phyloP scores from a whole-genome alignment of 2,113 vertebrate species.

The Centropus unirufus region DNA sequence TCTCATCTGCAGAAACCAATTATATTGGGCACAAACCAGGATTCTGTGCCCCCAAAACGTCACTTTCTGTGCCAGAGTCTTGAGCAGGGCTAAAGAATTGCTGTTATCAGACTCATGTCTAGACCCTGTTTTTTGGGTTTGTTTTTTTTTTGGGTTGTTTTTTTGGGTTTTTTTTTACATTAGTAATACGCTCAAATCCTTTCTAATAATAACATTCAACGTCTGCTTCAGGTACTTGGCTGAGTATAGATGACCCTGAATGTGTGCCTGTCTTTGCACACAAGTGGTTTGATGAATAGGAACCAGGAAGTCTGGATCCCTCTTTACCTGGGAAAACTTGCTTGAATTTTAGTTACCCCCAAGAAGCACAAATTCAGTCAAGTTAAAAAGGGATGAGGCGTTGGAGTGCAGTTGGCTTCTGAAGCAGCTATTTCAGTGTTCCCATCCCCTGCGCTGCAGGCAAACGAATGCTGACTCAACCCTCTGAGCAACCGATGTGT shows the following conservation, averaged over 20 bases:
- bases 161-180: background rate
- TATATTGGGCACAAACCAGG: background rate
- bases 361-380: background rate
- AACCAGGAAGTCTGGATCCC: background rate
- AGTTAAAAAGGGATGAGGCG: background rate
- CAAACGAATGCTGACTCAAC: background rate
- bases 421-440: background rate
- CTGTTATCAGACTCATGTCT: background rate
- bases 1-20: background rate
- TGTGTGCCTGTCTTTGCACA: background rate
- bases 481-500: background rate
- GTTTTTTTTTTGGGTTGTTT: too few relatives aligned
- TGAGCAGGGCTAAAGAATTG: background rate
- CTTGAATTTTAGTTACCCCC: background rate
- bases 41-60: background rate
- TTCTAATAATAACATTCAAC: background rate
- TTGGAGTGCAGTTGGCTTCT: background rate
- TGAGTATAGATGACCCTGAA: background rate
- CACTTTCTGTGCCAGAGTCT: rapidly evolving
- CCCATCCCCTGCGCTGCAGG: rapidly evolving
- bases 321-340: background rate
- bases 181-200: background rate
- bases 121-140: background rate
- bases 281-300: background rate
- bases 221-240: background rate